Evolutionary conservation across 2,888 invertebrate genomes (phyloP).

Genomic region (Lissonota sp.): DNA sequence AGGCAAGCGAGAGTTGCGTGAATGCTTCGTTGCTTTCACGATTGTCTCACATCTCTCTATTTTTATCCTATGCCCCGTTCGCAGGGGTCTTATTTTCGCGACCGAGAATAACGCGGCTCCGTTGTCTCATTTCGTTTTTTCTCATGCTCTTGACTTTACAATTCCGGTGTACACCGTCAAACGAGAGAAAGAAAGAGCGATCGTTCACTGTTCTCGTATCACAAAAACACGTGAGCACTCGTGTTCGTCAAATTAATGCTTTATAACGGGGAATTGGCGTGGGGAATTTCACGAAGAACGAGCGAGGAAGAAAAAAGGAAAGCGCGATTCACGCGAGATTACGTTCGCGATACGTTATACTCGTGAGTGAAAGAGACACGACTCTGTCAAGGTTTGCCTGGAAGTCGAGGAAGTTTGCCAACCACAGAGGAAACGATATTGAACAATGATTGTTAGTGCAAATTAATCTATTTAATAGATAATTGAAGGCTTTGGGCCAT

Average conservation of each 20-base stretch:
- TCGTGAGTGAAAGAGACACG: background rate
- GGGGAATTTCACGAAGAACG: constrained; percentile 14
- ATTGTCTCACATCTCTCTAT: constrained; percentile 71
- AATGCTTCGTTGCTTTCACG: constrained; percentile 77
- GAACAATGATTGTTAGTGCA: too few species aligned
- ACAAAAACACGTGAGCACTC: too few species aligned
- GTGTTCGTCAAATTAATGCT: constrained; percentile 32
- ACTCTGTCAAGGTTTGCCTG: constrained; percentile 9
- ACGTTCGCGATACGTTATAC: background rate
- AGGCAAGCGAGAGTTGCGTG: constrained; percentile 62
- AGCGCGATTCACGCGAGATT: constrained; percentile 36
- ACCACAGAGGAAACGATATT: too few species aligned
- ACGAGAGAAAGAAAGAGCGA: background rate
- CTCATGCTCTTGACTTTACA: constrained; percentile 70
- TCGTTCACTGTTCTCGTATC: too few species aligned
- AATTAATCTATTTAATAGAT: too few species aligned
- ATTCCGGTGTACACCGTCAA: constrained; percentile 50
- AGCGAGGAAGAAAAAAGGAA: constrained; percentile 43
- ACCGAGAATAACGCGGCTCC: background rate
- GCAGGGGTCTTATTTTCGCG: constrained; percentile 34
- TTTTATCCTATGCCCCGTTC: constrained; percentile 63
- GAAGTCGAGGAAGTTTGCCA: background rate
- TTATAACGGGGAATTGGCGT: constrained; percentile 46
- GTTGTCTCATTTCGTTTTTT: constrained; percentile 39
- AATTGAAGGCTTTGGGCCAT: too few species aligned